Evolutionary conservation across 2,113 vertebrate species (phyloP).

Genomic region (Azemiops feae): DNA sequence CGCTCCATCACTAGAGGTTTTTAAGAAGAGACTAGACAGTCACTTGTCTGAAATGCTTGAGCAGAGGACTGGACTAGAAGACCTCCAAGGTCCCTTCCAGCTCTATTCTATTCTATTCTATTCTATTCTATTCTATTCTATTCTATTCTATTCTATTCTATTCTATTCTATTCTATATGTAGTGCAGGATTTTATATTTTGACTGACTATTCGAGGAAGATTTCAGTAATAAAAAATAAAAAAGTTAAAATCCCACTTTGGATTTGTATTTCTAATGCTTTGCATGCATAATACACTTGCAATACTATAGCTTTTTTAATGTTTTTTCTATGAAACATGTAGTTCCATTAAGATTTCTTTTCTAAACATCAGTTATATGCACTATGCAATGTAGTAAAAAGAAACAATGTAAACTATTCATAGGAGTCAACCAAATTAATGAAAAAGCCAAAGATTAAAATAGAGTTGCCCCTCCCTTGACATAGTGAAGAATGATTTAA

Average conservation of each 20-base stretch:
- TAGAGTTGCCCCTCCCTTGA: neutral
- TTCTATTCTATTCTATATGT: slow-evolving; percentile 10
- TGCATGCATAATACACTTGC: too few relatives aligned
- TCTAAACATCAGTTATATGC: neutral
- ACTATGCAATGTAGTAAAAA: neutral
- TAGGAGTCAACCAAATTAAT: neutral
- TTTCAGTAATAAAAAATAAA: slow-evolving; percentile 32
- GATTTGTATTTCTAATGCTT: neutral
- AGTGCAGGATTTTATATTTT: slow-evolving; percentile 11
- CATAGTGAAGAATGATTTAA: neutral
- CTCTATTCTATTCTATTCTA: too few relatives aligned
- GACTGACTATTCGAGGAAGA: slow-evolving; percentile 5
- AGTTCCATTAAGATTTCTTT: neutral
- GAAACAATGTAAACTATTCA: neutral
- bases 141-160: too few relatives aligned
- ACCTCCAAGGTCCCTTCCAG: too few relatives aligned
- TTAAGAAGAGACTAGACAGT: too few relatives aligned
- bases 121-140: too few relatives aligned
- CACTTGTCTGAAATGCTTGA: too few relatives aligned
- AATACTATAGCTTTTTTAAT: neutral
- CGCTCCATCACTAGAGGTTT: too few relatives aligned
- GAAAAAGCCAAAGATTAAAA: neutral
- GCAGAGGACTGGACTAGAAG: too few relatives aligned
- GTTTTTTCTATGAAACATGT: neutral
- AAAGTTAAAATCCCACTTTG: neutral